Percentiles rank a stretch among this genome's conserved stretches.
Conservation (phyloP, 2,797 vertebrate genomes). For the Enteromius afrohamiltoni region DNA sequence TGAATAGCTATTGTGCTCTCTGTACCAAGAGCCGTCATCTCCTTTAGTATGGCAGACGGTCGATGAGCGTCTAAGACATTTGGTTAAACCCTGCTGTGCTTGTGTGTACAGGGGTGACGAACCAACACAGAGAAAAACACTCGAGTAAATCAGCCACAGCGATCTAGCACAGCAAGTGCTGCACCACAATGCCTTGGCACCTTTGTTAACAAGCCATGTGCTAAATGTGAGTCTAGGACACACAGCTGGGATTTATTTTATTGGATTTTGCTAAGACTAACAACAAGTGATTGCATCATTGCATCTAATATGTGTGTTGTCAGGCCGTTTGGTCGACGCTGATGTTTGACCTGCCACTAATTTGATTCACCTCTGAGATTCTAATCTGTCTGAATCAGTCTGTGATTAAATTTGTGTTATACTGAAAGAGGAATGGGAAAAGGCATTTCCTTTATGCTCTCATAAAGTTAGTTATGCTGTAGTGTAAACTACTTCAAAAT, state of each 20-base stretch:
- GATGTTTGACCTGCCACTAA: constrained; percentile 7
- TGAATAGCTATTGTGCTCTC: constrained; percentile 64
- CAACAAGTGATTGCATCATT: constrained; percentile 15
- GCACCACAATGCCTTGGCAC: background rate
- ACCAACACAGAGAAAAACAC: constrained; percentile 21
- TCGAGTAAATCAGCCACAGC: background rate
- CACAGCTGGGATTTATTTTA: background rate
- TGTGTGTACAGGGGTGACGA: constrained; percentile 19
- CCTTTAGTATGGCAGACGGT: constrained; percentile 47
- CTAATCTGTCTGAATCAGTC: background rate
- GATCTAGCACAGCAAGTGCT: constrained; percentile 16
- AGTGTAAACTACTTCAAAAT: background rate
- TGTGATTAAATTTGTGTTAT: constrained; percentile 19
- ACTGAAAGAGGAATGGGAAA: background rate
- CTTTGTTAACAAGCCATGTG: constrained; percentile 29
- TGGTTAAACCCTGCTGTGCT: constrained; percentile 44
- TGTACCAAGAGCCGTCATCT: constrained; percentile 61
- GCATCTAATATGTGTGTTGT: constrained; percentile 1
- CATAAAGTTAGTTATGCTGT: background rate
- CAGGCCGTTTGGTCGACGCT: background rate
- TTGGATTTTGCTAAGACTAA: constrained; percentile 8
- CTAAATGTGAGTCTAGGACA: constrained; percentile 3
- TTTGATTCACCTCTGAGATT: background rate
- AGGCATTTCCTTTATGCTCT: background rate
- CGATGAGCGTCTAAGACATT: constrained; percentile 33